Base-by-base conservation (phyloP, 2,888 invertebrate genomes). In the Oscheius myriophilus region DNA sequence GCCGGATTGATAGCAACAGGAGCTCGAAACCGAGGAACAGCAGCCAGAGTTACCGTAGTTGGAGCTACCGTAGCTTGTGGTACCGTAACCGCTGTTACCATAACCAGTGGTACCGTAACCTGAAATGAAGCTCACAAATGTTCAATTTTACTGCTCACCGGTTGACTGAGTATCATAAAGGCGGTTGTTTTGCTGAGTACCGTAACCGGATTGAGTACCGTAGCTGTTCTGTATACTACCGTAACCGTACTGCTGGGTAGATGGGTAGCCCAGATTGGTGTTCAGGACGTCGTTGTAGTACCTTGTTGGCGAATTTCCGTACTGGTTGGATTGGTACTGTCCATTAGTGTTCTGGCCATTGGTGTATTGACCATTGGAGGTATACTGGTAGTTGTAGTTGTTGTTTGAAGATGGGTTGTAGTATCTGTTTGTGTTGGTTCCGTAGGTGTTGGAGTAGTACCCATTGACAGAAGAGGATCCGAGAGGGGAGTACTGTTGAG, bases 1-100 rank as follows among this genome's bases (percentile, higher is more conserved):
- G 16, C 63, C 55, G 11, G 69, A 70, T 52, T 76, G 76, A 42
- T 76, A 76, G 41, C 76, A 76, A 53, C 76, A 76, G 16, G 73
- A 70, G 46, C 73, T 71, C 45, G 64, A 64, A 14, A 71, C 70
- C 62, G 73, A 70, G 0, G 73, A 73, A 57, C 76, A 76, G 52
- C 76, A 76, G 7, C 52, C 25, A 21, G 63, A 63, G 16, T n/a
- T 52, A 33, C 63, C 63, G 25, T 42, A n/a, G 12, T 16, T 16
- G 26, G 21, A 26, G 25, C 42, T 52, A 26, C 49, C 49, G 39
- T 61, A 57, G 2, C 57, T 26, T 11, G 33, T 54, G 11, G 26
- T 33, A 9, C 58, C 61, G 46, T 26, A 43, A 45, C 21, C 14
- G n/a, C 2, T 11, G 18, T 42, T 57, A 61, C 61, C 61, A 21